These are phyloP conservation scores for Eledona agricola DNA, from an alignment of 2,888 invertebrate species.

Conservation along the genomic window DNA sequence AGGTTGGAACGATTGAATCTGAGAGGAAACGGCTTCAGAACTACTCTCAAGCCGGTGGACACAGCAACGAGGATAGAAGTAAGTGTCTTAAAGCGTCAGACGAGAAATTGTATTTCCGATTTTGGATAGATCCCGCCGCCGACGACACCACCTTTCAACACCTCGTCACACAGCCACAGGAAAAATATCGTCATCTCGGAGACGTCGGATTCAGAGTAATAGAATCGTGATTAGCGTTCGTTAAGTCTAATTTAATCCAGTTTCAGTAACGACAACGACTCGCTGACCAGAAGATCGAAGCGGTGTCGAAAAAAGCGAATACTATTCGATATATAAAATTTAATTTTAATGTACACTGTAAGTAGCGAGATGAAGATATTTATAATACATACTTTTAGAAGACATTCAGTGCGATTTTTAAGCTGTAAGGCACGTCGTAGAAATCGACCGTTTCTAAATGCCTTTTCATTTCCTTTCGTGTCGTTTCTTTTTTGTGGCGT, in stretches of 20 bases:
- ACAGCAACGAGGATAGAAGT: too few relatives aligned
- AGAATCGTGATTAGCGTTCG: not conserved
- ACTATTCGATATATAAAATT: not conserved
- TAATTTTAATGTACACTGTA: too few relatives aligned
- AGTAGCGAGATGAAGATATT: too few relatives aligned
- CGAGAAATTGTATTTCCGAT: too few relatives aligned
- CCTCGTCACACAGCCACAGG: not conserved
- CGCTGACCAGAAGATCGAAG: not conserved
- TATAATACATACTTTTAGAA: too few relatives aligned
- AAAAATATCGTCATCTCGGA: constrained; percentile 3
- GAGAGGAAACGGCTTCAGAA: too few relatives aligned
- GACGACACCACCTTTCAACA: constrained; percentile 3
- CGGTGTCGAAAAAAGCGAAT: constrained; percentile 13
- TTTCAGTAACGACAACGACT: constrained; percentile 1
- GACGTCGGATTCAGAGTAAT: constrained; percentile 17
- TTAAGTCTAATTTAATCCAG: constrained; percentile 1
- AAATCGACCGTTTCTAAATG: constrained; percentile 3
- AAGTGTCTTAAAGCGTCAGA: too few relatives aligned
- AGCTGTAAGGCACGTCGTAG: constrained; percentile 19
- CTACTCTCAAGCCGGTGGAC: too few relatives aligned
- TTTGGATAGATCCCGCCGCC: constrained; percentile 7
- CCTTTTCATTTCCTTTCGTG: constrained; percentile 6
- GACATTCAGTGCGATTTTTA: too few relatives aligned
- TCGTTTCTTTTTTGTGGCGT: constrained; percentile 2
- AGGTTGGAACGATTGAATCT: too few relatives aligned